Percentiles rank a stretch among this genome's conserved stretches.
phyloP scores from a whole-genome alignment of 2,888 invertebrate species.

The Drosophila ezoana region DNA sequence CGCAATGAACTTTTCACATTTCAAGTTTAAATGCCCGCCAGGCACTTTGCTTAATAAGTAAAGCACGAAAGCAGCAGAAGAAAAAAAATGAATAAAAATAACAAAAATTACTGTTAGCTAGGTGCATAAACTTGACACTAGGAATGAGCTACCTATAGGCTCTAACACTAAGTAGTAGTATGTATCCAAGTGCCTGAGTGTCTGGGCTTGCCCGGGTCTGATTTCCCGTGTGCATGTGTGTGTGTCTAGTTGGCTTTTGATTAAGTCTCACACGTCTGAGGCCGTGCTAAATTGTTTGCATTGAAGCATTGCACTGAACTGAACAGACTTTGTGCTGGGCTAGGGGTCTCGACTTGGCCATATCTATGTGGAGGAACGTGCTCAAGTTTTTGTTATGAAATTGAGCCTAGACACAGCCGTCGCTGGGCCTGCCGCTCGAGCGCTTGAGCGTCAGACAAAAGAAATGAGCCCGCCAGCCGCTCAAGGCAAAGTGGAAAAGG shows the following conservation, averaged over 20 bases:
- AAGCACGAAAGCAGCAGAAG: conserved; percentile 16
- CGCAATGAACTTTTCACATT: conserved; percentile 76
- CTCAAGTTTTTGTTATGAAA: conserved; percentile 80
- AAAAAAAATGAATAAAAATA: conserved; percentile 15
- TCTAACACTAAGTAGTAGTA: conserved; percentile 42
- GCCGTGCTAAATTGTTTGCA: conserved; percentile 79
- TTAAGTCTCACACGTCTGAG: conserved; percentile 71
- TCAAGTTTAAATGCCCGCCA: conserved; percentile 75
- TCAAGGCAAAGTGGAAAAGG: conserved; percentile 63
- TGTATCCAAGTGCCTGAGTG: conserved; percentile 38
- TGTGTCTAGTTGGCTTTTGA: conserved; percentile 71
- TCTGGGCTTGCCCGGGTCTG: conserved; percentile 15
- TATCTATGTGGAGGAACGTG: conserved; percentile 51
- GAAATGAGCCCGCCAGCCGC: conserved; percentile 38
- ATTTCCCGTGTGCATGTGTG: background rate
- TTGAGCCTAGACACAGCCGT: conserved; percentile 67
- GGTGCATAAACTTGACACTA: conserved; percentile 40
- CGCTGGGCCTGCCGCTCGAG: conserved; percentile 7
- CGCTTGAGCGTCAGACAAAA: conserved; percentile 63
- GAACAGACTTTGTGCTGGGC: conserved; percentile 8
- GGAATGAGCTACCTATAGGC: conserved; percentile 19
- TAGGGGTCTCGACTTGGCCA: conserved; percentile 24
- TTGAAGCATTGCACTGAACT: conserved; percentile 59
- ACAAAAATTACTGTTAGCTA: conserved; percentile 26
- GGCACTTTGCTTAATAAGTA: conserved; percentile 76